Base-by-base conservation (phyloP, 1,140 invertebrate species). In the Hydropsyche tenuis region DNA sequence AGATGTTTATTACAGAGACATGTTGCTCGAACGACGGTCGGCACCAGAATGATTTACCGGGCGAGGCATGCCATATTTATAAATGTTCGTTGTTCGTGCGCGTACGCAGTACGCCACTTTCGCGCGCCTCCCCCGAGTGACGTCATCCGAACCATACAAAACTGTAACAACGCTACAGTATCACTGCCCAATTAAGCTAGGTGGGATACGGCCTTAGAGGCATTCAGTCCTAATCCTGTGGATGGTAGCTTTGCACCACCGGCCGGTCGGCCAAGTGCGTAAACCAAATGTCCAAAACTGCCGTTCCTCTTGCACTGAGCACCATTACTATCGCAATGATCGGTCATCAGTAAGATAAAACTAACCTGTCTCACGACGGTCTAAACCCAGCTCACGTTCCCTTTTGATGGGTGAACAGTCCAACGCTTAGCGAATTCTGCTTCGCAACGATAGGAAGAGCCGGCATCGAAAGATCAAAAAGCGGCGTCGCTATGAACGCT, bases 221-320 rank as follows among this genome's bases (percentile, higher is more conserved):
- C 90, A 88, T 92, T 92, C 90, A 92, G 90, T 87, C 88, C 89
- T 92, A 90, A 92, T 91, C 89, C 89, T 85, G 87, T 89, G 88
- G 89, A 91, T 91, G 90, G 89, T 91, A 91, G 89, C 90, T 86
- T 92, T 90, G 89, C 89, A 89, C 88, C 87, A 88, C 84, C 85
- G 87, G 81, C 85, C 85, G 83, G 82, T 88, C 89, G 62, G 23
- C 62, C 62, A 25, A 64, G 62, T 64, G 62, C 62, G 85, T 86
- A 84, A 88, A 90, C 89, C 88, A 91, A 90, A 86, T 90, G 88
- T 90, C 87, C 86, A 88, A 90, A 90, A 85, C 87, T 87, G 85
- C 88, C 27, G 27, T 83, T 89, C 90, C 91, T 88, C 88, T 90
- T 87, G 81, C 83, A 85, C 81, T 86, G 81, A 83, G 85, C 82